Conservation (phyloP, 2,888 invertebrate species). For the Eristalis tenax region DNA sequence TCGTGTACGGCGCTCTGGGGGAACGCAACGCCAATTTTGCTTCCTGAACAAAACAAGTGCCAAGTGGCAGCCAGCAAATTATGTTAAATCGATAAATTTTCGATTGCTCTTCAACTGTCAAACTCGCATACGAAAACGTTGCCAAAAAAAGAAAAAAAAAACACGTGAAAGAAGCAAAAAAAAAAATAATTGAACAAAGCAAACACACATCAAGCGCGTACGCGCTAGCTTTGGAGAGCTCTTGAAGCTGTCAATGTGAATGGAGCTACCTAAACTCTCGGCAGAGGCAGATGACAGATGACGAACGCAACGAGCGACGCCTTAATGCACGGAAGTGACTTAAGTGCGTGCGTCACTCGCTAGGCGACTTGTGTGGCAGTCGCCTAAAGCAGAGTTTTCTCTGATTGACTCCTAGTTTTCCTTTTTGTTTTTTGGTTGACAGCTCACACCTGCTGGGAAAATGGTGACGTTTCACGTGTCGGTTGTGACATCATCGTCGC, state of each 20-base stretch:
- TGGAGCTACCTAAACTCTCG: conserved; percentile 8
- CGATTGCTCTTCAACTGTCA: conserved; percentile 41
- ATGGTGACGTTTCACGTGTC: neutral
- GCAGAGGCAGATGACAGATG: conserved; percentile 4
- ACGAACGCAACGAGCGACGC: neutral
- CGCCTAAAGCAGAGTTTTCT: too few relatives aligned
- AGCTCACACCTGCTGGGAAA: neutral
- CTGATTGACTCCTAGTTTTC: neutral
- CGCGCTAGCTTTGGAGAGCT: conserved; percentile 32
- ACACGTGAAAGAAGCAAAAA: neutral
- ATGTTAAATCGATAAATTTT: conserved; percentile 13
- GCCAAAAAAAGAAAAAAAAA: too few relatives aligned
- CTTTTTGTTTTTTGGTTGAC: neutral
- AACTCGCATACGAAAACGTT: neutral
- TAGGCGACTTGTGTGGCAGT: too few relatives aligned
- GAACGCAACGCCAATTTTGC: neutral
- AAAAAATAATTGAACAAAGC: conserved; percentile 3
- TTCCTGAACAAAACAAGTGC: neutral
- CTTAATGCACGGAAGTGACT: conserved; percentile 51
- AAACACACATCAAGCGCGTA: neutral
- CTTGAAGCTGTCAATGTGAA: conserved; percentile 34
- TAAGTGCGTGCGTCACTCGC: conserved; percentile 4
- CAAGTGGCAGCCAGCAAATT: conserved; percentile 8
- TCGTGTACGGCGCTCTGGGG: neutral
- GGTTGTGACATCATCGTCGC: neutral